Evolutionary conservation across 2,888 invertebrate genomes (phyloP), one percentile per base, ranked within the genome.

Genomic region (Lepetodrilus schrolli): DNA sequence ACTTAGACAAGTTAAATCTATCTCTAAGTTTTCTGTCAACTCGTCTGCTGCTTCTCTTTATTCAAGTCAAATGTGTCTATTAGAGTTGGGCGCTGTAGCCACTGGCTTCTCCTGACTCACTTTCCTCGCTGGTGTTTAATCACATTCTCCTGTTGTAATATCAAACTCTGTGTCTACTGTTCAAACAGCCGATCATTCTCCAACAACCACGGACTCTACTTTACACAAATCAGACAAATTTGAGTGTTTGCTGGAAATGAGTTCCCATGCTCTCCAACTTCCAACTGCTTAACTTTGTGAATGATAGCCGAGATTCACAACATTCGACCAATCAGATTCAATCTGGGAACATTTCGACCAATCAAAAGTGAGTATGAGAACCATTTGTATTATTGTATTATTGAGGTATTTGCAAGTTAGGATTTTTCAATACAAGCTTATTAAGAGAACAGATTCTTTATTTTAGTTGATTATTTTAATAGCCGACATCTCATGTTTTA

Each of bases 211-310:
- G 17, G 30, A 13, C 66, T 17, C 34, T 21, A 66, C 66, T 48
- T 49, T 49, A 73, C 72, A 66, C 72, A 49, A 36, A n/a, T 66
- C 20, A 17, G 49, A 66, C 66, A 73, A 73, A 73, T 36, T 34
- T 66, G 30, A 36, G 26, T 73, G 72, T 73, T 73, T 66, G 66
- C 17, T n/a, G 66, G 5, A 58, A 30, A 30, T 58, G 17, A 34
- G 58, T 58, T 58, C 58, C 58, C 58, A 58, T 30, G 58, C 58
- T 58, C 34, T 58, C n/a, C n/a, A 17, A 58, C 58, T 30, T 17
- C 30, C 10, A 58, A n/a, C 10, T 17, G 30, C 26, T 34, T 30
- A 58, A 30, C 13, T 34, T 34, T 30, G 30, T 58, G 58, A 30
- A 23, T 10, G 21, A 43, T 23, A 17, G 34, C 58, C 26, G 34